phyloP scores from a whole-genome alignment of 2,888 invertebrate genomes.

The Clusia tigrina region DNA sequence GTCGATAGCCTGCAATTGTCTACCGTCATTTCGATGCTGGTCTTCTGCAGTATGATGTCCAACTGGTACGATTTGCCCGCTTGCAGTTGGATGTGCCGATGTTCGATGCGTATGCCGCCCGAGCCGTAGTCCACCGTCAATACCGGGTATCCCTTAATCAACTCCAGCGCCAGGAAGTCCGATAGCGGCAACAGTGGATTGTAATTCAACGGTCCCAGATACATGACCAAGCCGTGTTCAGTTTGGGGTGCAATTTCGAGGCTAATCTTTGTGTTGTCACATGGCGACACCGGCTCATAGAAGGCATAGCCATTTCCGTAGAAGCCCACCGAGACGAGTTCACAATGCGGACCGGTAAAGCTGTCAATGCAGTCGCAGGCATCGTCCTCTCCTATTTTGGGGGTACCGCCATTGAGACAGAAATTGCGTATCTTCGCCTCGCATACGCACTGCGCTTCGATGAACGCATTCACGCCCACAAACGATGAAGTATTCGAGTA shows the following conservation, averaged over 20 bases:
- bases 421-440: constrained; percentile 51
- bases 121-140: constrained; percentile 88
- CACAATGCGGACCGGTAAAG: constrained; percentile 87
- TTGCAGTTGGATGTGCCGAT: constrained; percentile 75
- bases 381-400: constrained; percentile 69
- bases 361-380: constrained; percentile 82
- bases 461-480: constrained; percentile 88
- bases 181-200: constrained; percentile 72
- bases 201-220: constrained; percentile 81
- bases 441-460: constrained; percentile 81
- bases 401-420: constrained; percentile 81
- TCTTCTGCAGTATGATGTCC: constrained; percentile 75
- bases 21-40: constrained; percentile 78
- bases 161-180: constrained; percentile 91
- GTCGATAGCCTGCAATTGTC: constrained; percentile 77
- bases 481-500: constrained; percentile 94
- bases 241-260: constrained; percentile 81
- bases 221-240: constrained; percentile 86
- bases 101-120: constrained; percentile 76
- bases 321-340: constrained; percentile 87
- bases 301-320: constrained; percentile 92
- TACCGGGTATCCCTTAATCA: constrained; percentile 82
- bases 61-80: constrained; percentile 89
- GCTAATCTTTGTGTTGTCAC: constrained; percentile 82
- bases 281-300: constrained; percentile 86